Evolutionary conservation across 2,113 vertebrate genomes (phyloP).

Genomic region (Buteo buteo): DNA sequence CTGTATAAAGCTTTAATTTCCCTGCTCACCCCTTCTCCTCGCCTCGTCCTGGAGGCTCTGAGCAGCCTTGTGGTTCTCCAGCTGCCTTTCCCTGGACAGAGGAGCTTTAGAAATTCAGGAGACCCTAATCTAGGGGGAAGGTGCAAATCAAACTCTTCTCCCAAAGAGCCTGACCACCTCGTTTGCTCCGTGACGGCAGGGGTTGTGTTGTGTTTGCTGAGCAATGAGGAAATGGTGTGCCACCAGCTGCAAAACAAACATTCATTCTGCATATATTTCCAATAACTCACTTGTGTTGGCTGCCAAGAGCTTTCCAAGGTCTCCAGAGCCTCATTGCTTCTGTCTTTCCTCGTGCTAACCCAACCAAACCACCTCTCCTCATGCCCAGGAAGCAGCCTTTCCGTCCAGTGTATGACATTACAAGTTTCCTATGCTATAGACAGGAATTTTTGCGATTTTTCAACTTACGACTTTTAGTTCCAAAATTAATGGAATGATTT

Average conservation of each 20-base stretch:
- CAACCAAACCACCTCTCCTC: not conserved
- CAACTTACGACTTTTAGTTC: constrained; percentile 40
- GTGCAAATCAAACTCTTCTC: not conserved
- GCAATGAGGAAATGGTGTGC: not conserved
- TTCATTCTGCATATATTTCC: not conserved
- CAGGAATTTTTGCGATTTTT: constrained; percentile 40
- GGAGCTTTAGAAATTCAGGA: not conserved
- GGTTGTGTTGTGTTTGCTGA: not conserved
- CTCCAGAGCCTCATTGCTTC: not conserved
- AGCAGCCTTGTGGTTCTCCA: not conserved
- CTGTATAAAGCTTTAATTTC: not conserved
- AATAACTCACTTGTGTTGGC: not conserved
- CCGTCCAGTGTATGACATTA: not conserved
- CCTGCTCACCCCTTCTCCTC: fast-evolving
- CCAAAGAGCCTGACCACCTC: not conserved
- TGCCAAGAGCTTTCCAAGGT: not conserved
- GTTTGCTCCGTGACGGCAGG: not conserved
- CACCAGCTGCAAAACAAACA: not conserved
- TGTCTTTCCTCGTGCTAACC: not conserved
- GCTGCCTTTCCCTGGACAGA: not conserved
- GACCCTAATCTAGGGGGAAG: fast-evolving
- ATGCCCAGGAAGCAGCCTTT: not conserved
- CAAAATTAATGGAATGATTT: constrained; percentile 30
- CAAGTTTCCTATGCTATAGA: constrained; percentile 15
- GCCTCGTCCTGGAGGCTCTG: fast-evolving